Conservation (phyloP, 2,113 vertebrate species). For the Gobiocypris rarus region DNA sequence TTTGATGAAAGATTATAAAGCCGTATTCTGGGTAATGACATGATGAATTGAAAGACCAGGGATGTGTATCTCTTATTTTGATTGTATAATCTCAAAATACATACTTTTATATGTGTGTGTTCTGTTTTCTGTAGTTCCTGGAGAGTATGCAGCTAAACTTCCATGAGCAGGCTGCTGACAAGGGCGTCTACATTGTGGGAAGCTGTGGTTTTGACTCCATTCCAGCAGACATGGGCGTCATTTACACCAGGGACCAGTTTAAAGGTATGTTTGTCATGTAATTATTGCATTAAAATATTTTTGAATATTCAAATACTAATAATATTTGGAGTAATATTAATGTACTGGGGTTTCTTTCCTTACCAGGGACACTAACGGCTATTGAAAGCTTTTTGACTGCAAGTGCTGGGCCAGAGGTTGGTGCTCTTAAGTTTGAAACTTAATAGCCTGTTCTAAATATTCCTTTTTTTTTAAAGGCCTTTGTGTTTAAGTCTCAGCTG, state of each 20-base stretch:
- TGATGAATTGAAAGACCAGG: not conserved
- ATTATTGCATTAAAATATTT: not conserved
- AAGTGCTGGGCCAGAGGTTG: conserved; percentile 85
- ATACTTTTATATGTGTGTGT: conserved; percentile 3
- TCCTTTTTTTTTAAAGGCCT: not conserved
- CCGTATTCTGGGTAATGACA: not conserved
- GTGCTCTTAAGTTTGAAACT: conserved; percentile 43
- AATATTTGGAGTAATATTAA: too few relatives aligned
- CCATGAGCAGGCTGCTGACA: conserved; percentile 83
- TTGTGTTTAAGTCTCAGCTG: conserved; percentile 21
- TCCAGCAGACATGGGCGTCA: conserved; percentile 92
- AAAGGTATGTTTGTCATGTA: conserved; percentile 77
- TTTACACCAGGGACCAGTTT: conserved; percentile 89
- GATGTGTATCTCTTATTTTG: not conserved
- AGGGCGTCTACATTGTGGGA: conserved; percentile 88
- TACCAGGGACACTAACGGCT: conserved; percentile 85
- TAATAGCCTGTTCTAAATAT: not conserved
- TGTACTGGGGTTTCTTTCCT: not conserved
- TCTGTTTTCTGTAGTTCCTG: conserved; percentile 80
- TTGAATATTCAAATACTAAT: not conserved
- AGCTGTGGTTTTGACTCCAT: conserved; percentile 97
- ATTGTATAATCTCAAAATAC: not conserved
- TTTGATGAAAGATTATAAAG: not conserved
- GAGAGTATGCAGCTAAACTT: conserved; percentile 91
- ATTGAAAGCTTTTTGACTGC: conserved; percentile 91